Conservation (phyloP, 2,113 vertebrate species). For the Oreotrochilus melanogaster region DNA sequence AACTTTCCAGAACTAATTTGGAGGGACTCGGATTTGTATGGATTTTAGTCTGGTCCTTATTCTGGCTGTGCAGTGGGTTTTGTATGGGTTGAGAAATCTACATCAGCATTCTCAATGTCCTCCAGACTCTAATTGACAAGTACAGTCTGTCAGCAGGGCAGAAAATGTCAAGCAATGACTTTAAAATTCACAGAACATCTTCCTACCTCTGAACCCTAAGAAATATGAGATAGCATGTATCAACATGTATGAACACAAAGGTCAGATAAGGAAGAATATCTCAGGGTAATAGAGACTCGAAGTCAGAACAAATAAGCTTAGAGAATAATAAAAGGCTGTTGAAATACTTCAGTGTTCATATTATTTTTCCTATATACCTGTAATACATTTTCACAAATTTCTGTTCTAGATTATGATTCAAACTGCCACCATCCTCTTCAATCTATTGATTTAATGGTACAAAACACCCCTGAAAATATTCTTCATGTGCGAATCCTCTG, state of each 20-base stretch:
- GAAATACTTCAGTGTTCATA: neutral
- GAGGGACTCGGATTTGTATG: neutral
- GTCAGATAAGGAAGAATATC: neutral
- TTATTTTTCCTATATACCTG: neutral
- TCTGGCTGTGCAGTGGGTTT: neutral
- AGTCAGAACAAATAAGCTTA: neutral
- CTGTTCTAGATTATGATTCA: neutral
- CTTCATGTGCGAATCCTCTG: neutral
- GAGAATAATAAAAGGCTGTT: neutral
- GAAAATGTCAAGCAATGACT: neutral
- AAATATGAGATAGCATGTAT: neutral
- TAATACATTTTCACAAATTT: neutral
- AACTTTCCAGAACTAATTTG: neutral
- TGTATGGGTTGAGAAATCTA: neutral
- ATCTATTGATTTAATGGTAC: neutral
- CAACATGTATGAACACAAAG: neutral
- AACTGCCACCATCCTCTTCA: neutral
- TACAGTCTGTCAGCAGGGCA: neutral
- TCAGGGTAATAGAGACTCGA: neutral
- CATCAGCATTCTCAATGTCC: neutral
- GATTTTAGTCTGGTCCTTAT: neutral
- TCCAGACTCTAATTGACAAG: neutral
- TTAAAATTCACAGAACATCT: neutral
- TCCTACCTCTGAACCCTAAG: neutral
- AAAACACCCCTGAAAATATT: neutral